Base-by-base conservation (phyloP, 2,113 vertebrate genomes). In the Hemicordylus capensis region DNA sequence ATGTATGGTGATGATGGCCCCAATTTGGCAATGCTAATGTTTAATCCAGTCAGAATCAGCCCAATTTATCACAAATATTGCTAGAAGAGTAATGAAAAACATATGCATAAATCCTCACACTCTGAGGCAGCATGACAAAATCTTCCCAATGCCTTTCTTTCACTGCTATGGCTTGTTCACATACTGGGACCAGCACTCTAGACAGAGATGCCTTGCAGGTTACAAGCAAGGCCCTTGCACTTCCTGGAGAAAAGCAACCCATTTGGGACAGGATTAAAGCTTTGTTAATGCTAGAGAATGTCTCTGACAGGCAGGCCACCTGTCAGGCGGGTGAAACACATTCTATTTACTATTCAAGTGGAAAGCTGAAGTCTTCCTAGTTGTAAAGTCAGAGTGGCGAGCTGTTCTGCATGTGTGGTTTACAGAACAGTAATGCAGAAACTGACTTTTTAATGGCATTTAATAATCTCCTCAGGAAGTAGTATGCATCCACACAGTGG, bases 381-480 rank as follows among this genome's bases (percentile, higher is more conserved):
- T 14, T 82, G 44, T 26, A 72, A 81, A 76, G 80, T 81, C 4
- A 77, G 59, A 0, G 0, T 76, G 58, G 73, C 84, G 76, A 78
- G 20, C 0, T 54, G 0, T 19, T 81, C 46, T 88, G 66, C 63
- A 54, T 0, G 0, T 87, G 78, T 56, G 24, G 61, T 88, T 91
- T 89, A 80, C 80, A 89, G 88, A 85, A 89, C 1, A 88, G 89
- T 87, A 92, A 91, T 74, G 82, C 39, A 89, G 88, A 86, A 92
- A 86, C 34, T 89, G 92, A 88, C 31, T 11, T 87, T 89, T 93
- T 93, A 91, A 93, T 90, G 80, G 42, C 81, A 95, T 76, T 90
- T 81, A 75, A 76, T 85, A 89, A 95, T 90, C 80, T 92, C 31
- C 82, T 42, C 79, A 87, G 81, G 4, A 79, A 87, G 85, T 42